Evolutionary conservation across 1,140 invertebrate genomes (phyloP).

Genomic region (Zaprionus africanus): DNA sequence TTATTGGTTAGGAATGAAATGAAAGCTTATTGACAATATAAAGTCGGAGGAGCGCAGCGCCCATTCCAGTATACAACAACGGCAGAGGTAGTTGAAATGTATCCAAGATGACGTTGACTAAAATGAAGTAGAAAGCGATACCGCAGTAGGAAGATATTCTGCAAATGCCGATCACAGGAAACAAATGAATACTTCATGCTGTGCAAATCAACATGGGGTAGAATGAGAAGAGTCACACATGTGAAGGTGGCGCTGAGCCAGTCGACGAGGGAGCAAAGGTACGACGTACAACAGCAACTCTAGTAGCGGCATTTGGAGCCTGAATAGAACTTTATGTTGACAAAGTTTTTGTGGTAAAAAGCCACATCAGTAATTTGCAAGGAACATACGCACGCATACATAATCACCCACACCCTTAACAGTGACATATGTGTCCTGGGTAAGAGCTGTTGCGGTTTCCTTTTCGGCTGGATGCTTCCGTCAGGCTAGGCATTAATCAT

Average conservation of each 20-base stretch:
- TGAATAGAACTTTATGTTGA: constrained; percentile 74
- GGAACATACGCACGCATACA: constrained; percentile 42
- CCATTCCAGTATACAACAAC: constrained; percentile 45
- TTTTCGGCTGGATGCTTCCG: constrained; percentile 69
- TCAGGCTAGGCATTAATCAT: constrained; percentile 74
- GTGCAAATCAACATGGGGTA: constrained; percentile 69
- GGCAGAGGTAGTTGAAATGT: constrained; percentile 64
- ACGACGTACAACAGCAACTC: constrained; percentile 50
- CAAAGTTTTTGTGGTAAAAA: constrained; percentile 82
- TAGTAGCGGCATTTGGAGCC: constrained; percentile 30
- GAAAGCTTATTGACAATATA: constrained; percentile 72
- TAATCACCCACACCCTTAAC: constrained; percentile 32
- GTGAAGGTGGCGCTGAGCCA: constrained; percentile 12
- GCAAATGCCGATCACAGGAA: constrained; percentile 82
- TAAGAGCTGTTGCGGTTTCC: constrained; percentile 68
- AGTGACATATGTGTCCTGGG: constrained; percentile 73
- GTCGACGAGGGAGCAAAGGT: constrained; percentile 55
- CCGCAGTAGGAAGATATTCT: constrained; percentile 80
- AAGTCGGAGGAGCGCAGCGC: constrained; percentile 34
- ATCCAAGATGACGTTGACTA: constrained; percentile 66
- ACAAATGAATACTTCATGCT: constrained; percentile 83
- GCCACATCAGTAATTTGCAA: constrained; percentile 82
- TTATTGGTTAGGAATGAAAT: constrained; percentile 70
- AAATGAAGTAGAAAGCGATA: constrained; percentile 82
- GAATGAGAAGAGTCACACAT: constrained; percentile 5